Evolutionary conservation across 2,113 vertebrate genomes (phyloP).

Genomic region (Paradisaea rubra): DNA sequence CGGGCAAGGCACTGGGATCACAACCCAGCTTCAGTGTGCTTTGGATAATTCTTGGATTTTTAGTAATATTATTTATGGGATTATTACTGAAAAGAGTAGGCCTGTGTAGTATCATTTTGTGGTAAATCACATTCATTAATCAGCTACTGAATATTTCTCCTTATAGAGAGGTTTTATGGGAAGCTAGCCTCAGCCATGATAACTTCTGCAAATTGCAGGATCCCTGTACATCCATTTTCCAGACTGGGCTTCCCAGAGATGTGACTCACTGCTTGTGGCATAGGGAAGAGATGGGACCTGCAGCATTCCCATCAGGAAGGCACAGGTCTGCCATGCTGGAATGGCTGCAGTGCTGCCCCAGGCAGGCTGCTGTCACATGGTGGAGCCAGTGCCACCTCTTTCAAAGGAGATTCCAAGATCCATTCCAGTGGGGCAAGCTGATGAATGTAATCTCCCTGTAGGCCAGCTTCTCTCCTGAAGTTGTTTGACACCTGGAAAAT

Average conservation of each 20-base stretch:
- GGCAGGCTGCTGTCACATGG: accelerated
- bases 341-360: neutral
- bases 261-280: neutral
- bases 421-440: neutral
- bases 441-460: neutral
- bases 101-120: constrained; percentile 15
- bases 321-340: neutral
- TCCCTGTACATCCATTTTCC: neutral
- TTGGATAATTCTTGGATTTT: constrained; percentile 3
- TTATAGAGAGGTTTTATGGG: neutral
- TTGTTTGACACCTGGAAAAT: neutral
- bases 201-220: neutral
- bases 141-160: neutral
- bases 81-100: constrained; percentile 28
- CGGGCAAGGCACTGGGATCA: neutral
- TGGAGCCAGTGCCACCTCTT: neutral
- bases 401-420: neutral
- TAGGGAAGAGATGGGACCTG: neutral
- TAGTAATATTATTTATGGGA: constrained; percentile 25
- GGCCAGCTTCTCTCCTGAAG: neutral
- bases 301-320: neutral
- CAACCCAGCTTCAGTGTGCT: neutral
- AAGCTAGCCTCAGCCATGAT: neutral
- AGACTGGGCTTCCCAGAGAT: neutral
- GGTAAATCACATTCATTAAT: constrained; percentile 52